phyloP scores from a whole-genome alignment of 2,888 invertebrate species.

The Machimus atricapillus region DNA sequence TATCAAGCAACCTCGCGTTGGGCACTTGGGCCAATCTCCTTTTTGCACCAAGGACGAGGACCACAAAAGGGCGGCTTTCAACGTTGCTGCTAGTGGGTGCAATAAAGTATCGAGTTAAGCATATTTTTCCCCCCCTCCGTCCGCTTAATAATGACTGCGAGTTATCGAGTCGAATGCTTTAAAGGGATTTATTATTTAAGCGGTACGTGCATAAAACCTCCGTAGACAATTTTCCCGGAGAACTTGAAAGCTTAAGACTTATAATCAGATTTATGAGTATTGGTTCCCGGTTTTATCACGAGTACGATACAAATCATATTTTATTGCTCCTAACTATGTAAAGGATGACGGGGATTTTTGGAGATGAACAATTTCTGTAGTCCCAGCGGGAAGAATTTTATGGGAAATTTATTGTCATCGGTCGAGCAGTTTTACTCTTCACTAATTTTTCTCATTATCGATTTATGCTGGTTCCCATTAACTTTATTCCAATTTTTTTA shows the following conservation, averaged over 20 bases:
- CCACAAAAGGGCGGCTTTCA: not conserved
- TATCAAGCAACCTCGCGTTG: not conserved
- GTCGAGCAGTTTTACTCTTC: not conserved
- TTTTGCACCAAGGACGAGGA: not conserved
- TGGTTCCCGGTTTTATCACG: conserved; percentile 29
- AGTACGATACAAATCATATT: conserved; percentile 27
- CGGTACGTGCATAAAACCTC: not conserved
- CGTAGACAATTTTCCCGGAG: not conserved
- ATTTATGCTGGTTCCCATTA: not conserved
- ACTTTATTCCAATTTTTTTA: not conserved
- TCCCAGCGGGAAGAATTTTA: not conserved
- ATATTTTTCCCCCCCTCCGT: not conserved
- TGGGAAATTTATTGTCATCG: not conserved
- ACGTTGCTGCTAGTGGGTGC: not conserved
- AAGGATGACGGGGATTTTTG: not conserved
- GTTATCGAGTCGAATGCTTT: not conserved
- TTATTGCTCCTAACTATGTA: conserved; percentile 20
- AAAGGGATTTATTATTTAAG: conserved; percentile 14
- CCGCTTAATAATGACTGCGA: not conserved
- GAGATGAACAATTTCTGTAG: not conserved
- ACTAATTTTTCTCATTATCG: not conserved
- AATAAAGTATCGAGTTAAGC: not conserved
- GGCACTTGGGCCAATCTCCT: not conserved
- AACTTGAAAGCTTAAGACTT: conserved; percentile 22
- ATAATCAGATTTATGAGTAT: conserved; percentile 29